These are phyloP conservation scores for Aspidiotus rigidus DNA, from an alignment of 2,888 invertebrate species.

Conservation along the genomic window DNA sequence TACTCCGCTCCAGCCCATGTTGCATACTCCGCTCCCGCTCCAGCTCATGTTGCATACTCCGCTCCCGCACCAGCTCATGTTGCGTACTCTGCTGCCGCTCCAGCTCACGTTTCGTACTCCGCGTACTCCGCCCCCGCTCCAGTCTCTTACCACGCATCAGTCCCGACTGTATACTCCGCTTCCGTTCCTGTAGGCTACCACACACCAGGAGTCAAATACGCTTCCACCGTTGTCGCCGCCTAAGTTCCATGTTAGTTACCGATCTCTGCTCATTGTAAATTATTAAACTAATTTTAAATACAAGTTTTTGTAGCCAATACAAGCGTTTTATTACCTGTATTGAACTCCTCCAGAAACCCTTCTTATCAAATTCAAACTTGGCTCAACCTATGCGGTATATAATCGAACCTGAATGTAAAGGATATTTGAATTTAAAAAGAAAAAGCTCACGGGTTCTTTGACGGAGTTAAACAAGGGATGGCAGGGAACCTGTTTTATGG, in stretches of 20 bases:
- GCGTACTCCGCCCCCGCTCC: conserved; percentile 12
- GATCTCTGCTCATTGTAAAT: conserved; percentile 26
- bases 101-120: conserved; percentile 23
- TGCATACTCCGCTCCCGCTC: conserved; percentile 14
- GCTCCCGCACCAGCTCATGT: conserved; percentile 20
- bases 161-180: conserved; percentile 21
- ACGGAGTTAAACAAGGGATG: too few relatives aligned
- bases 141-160: conserved; percentile 6
- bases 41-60: conserved; percentile 12
- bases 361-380: too few relatives aligned
- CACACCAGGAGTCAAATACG: neutral
- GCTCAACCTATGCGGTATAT: too few relatives aligned
- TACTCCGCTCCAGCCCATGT: conserved; percentile 7
- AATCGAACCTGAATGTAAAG: too few relatives aligned
- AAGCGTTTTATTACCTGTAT: too few relatives aligned
- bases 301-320: too few relatives aligned
- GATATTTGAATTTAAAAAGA: too few relatives aligned
- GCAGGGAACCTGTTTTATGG: too few relatives aligned
- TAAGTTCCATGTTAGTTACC: conserved; percentile 28
- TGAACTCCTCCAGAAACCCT: too few relatives aligned
- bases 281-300: too few relatives aligned
- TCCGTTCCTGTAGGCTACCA: neutral
- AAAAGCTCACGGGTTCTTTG: too few relatives aligned
- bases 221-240: neutral
- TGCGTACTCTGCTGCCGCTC: conserved; percentile 17